These are phyloP conservation scores for Hiodon tergisus DNA, from an alignment of 2,113 vertebrate species.

Conservation along the genomic window DNA sequence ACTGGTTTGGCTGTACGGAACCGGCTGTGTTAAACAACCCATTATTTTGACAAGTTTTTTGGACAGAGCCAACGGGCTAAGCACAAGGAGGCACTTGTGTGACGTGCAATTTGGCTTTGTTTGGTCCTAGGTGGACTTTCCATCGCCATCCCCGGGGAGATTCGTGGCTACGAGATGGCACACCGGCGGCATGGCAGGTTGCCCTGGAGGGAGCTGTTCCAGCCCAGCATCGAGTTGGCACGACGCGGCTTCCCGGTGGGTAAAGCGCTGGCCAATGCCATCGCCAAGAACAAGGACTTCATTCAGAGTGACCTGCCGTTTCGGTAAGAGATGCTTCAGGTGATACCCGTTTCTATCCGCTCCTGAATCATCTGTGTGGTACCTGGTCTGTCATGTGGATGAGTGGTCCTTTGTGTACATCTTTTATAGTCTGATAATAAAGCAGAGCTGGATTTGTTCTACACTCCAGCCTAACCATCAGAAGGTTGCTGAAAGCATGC, in stretches of 20 bases:
- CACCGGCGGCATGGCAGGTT: slow-evolving; percentile 79
- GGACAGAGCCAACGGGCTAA: too few species aligned
- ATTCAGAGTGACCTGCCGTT: slow-evolving; percentile 57
- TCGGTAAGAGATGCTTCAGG: slow-evolving; percentile 64
- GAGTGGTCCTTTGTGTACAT: too few species aligned
- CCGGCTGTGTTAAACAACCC: background rate
- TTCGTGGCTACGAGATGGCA: slow-evolving; percentile 84
- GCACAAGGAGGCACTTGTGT: too few species aligned
- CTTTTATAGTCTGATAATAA: too few species aligned
- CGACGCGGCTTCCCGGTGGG: slow-evolving; percentile 78
- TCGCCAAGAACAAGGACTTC: slow-evolving; percentile 36
- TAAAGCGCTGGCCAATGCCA: slow-evolving; percentile 66
- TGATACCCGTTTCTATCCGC: too few species aligned
- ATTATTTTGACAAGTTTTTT: background rate
- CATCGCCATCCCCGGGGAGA: slow-evolving; percentile 89
- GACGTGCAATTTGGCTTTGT: background rate
- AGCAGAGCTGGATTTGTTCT: background rate
- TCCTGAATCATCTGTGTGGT: too few species aligned
- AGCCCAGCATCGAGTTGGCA: slow-evolving; percentile 81
- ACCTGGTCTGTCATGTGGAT: too few species aligned
- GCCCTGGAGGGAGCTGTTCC: slow-evolving; percentile 81
- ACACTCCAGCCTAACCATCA: background rate
- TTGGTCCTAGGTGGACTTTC: slow-evolving; percentile 73
- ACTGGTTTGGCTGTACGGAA: background rate
- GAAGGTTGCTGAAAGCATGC: background rate